phyloP scores from a whole-genome alignment of 2,888 invertebrate species.

The Chrysomela aeneicollis region DNA sequence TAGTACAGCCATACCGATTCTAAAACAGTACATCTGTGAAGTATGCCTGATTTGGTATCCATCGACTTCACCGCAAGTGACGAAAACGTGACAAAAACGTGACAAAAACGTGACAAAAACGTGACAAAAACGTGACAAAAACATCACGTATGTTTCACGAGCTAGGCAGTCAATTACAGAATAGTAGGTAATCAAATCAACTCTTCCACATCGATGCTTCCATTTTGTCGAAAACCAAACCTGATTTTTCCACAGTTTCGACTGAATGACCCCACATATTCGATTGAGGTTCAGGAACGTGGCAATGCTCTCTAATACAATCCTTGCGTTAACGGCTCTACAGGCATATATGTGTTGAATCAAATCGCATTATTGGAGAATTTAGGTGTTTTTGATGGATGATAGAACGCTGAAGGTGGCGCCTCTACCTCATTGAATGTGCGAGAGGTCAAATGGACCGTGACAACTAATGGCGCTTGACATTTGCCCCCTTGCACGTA shows the following conservation, averaged over 20 bases:
- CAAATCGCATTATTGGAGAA: constrained; percentile 40
- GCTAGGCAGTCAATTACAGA: too few species aligned
- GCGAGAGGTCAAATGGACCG: constrained; percentile 44
- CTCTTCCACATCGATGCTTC: too few species aligned
- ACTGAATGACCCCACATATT: not conserved
- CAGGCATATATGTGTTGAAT: constrained; percentile 32
- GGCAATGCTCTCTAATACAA: constrained; percentile 16
- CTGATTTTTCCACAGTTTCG: not conserved
- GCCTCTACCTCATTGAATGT: constrained; percentile 43
- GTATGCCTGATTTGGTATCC: too few species aligned
- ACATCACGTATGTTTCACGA: too few species aligned
- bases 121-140: too few species aligned
- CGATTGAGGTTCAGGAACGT: not conserved
- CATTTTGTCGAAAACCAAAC: not conserved
- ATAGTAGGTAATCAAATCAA: too few species aligned
- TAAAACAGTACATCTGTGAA: too few species aligned
- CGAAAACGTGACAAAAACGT: too few species aligned
- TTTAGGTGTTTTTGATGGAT: constrained; percentile 44
- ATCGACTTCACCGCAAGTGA: constrained; percentile 15
- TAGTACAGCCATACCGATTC: too few species aligned
- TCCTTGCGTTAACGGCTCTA: constrained; percentile 25
- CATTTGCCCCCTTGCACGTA: constrained; percentile 23
- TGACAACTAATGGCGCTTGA: constrained; percentile 47
- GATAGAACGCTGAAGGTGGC: constrained; percentile 38
- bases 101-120: too few species aligned